A percentile compares a stretch with the other conserved stretches of the same genome.
Evolutionary conservation across 2,797 vertebrate genomes (phyloP).

Genomic region (Mormyrus proboscirostris): DNA sequence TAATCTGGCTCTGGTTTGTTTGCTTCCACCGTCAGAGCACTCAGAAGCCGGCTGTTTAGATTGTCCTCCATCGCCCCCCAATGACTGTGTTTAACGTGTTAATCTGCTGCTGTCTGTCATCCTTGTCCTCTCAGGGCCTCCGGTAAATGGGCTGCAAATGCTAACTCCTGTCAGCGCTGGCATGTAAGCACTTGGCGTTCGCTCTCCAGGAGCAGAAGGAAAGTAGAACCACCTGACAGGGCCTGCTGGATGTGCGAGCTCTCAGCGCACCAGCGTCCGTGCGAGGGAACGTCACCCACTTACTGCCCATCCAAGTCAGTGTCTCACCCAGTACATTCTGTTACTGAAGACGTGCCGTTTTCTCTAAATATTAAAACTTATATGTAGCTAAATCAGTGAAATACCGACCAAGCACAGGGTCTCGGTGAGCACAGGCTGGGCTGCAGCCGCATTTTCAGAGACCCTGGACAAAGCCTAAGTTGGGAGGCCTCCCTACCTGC

Average conservation of each 20-base stretch:
- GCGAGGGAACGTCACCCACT: not conserved
- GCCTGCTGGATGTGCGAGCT: not conserved
- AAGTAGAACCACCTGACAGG: conserved; percentile 32
- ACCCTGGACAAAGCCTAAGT: not conserved
- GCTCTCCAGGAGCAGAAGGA: conserved; percentile 32
- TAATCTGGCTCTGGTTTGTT: conserved; percentile 57
- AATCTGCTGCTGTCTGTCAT: conserved; percentile 71
- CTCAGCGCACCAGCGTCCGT: not conserved
- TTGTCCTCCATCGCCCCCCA: conserved; percentile 57
- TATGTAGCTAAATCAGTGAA: not conserved
- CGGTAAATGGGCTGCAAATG: conserved; percentile 62
- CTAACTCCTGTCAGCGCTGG: conserved; percentile 66
- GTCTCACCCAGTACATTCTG: not conserved
- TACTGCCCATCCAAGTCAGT: not conserved
- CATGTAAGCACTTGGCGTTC: conserved; percentile 46
- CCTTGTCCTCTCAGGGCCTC: conserved; percentile 64
- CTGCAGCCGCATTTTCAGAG: not conserved
- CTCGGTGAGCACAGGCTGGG: not conserved
- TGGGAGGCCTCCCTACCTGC: not conserved
- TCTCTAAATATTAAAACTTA: not conserved
- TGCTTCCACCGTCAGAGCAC: conserved; percentile 47
- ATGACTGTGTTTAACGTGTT: conserved; percentile 65
- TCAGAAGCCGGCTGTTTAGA: conserved; percentile 49
- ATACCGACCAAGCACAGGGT: not conserved
- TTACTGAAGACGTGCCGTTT: not conserved